Evolutionary conservation across 2,797 vertebrate species (phyloP).

Genomic region (Anableps anableps): DNA sequence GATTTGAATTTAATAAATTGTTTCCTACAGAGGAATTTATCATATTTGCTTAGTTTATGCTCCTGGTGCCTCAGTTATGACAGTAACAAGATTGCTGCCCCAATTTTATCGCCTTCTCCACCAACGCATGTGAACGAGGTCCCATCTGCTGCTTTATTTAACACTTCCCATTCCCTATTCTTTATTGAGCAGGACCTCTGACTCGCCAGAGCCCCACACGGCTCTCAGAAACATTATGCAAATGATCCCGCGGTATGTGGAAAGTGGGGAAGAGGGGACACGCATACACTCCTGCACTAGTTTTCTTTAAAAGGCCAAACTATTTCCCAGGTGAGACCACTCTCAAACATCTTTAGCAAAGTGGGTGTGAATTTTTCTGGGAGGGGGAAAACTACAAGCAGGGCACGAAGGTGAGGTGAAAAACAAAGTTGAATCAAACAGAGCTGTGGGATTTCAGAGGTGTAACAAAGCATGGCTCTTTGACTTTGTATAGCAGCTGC

Average conservation of each 20-base stretch:
- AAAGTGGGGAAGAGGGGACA: constrained; percentile 24
- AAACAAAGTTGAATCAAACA: constrained; percentile 39
- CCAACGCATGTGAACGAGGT: constrained; percentile 47
- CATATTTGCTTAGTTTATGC: constrained; percentile 16
- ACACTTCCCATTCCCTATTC: constrained; percentile 74
- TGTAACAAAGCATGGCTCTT: constrained; percentile 15
- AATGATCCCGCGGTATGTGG: constrained; percentile 53
- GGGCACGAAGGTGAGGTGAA: constrained; percentile 36
- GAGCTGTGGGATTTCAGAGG: constrained; percentile 4
- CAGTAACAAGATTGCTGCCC: constrained; percentile 12
- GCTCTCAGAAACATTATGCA: constrained; percentile 66
- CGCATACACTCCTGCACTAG: constrained; percentile 21
- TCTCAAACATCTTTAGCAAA: constrained; percentile 45
- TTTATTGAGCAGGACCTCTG: constrained; percentile 55
- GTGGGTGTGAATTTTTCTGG: constrained; percentile 15
- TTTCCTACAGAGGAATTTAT: background rate
- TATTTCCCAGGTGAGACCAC: constrained; percentile 30
- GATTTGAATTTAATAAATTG: background rate
- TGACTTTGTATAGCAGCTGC: background rate
- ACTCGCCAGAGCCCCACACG: constrained; percentile 53
- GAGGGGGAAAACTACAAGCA: constrained; percentile 8
- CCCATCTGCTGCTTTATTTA: constrained; percentile 73
- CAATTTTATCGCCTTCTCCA: constrained; percentile 20
- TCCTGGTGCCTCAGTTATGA: constrained; percentile 13
- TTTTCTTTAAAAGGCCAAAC: constrained; percentile 62